phyloP scores from a whole-genome alignment of 2,113 vertebrate genomes.

The Sapayoa aenigma region DNA sequence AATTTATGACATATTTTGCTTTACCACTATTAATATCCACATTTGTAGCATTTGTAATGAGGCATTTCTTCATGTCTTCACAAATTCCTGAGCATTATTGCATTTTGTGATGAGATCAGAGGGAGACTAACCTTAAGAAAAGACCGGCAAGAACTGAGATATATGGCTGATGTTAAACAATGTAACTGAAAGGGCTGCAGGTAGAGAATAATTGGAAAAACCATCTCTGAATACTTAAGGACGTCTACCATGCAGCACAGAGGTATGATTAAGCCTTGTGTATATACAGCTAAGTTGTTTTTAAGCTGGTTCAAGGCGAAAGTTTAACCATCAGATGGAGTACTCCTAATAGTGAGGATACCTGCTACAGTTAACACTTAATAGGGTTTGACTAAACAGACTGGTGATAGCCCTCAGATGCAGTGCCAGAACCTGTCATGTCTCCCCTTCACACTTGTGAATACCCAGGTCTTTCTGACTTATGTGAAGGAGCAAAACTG shows the following conservation, averaged over 20 bases:
- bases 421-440: background rate
- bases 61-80: background rate
- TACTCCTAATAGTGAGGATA: background rate
- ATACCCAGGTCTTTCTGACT: background rate
- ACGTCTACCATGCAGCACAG: background rate
- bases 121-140: background rate
- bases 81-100: background rate
- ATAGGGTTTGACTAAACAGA: background rate
- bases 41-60: background rate
- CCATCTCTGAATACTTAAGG: background rate
- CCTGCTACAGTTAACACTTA: background rate
- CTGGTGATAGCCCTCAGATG: background rate
- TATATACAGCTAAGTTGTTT: background rate
- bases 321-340: background rate
- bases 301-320: background rate
- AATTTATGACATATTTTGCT: background rate
- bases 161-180: background rate
- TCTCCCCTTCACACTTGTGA: background rate
- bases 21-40: background rate
- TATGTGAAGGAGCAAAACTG: background rate
- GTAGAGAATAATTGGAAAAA: background rate
- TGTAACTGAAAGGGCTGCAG: background rate
- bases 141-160: background rate
- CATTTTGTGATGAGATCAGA: background rate
- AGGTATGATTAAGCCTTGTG: background rate